Percentiles rank a stretch among this genome's conserved stretches.
These are phyloP conservation scores for Caranx ignobilis DNA, from an alignment of 2,113 vertebrate genomes.

Conservation along the genomic window DNA sequence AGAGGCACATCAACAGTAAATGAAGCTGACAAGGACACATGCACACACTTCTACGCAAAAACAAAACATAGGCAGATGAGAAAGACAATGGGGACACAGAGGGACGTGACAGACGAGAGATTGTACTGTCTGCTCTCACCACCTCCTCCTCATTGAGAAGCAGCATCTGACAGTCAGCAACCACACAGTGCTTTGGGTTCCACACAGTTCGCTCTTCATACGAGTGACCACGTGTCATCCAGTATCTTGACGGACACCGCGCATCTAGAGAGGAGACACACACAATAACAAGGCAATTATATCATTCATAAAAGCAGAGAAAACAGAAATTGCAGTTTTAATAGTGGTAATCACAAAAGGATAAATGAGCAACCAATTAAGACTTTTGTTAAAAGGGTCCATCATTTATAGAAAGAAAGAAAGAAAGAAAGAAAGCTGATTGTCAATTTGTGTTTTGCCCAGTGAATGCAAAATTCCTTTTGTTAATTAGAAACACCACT, in stretches of 20 bases:
- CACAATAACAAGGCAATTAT: neutral
- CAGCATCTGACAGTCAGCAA: conserved; percentile 82
- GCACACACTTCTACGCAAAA: neutral
- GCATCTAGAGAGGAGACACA: conserved; percentile 65
- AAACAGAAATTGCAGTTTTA: neutral
- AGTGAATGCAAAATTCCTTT: conserved; percentile 3
- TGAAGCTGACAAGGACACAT: too few species aligned
- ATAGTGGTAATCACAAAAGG: neutral
- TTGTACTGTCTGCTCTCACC: conserved; percentile 58
- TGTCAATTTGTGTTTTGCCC: conserved; percentile 25
- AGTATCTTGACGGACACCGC: conserved; percentile 64
- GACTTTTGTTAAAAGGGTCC: neutral
- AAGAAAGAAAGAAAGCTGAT: neutral
- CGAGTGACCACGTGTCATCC: conserved; percentile 80
- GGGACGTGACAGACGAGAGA: conserved; percentile 55
- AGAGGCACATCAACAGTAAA: too few species aligned
- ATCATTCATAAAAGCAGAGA: neutral
- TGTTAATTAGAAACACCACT: conserved; percentile 20
- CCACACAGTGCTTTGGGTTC: conserved; percentile 82
- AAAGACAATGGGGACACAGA: conserved; percentile 37
- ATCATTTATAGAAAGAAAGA: neutral
- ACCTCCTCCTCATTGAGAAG: conserved; percentile 84
- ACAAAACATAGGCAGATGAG: conserved; percentile 1
- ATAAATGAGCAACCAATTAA: neutral
- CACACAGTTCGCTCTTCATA: conserved; percentile 77